Percentiles rank a stretch among this genome's conserved stretches.
Conservation (phyloP, 2,113 vertebrate species). For the Chrysemys picta region DNA sequence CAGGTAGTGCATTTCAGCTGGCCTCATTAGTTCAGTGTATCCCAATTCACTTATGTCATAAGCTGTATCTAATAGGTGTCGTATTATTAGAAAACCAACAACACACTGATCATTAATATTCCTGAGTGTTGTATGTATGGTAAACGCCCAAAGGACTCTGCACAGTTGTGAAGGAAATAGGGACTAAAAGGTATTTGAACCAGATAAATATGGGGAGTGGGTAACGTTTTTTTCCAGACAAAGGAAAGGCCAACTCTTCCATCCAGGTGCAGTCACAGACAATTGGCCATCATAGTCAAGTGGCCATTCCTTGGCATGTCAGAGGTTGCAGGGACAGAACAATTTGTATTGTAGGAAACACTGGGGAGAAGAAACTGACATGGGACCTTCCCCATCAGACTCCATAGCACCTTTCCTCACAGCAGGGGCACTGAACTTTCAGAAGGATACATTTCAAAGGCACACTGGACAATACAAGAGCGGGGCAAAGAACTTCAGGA, state of each 20-base stretch:
- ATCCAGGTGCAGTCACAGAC: not conserved
- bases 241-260: not conserved
- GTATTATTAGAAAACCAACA: not conserved
- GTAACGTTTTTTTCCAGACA: not conserved
- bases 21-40: not conserved
- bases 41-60: not conserved
- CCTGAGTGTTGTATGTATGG: not conserved
- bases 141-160: not conserved
- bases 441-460: not conserved
- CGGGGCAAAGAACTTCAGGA: too few species aligned
- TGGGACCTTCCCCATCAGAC: not conserved
- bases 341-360: not conserved
- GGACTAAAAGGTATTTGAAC: too few species aligned
- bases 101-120: not conserved
- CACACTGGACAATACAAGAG: not conserved
- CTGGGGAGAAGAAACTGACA: not conserved
- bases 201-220: not conserved
- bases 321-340: not conserved
- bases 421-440: not conserved
- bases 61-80: not conserved
- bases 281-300: not conserved
- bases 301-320: not conserved
- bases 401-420: not conserved
- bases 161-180: not conserved
- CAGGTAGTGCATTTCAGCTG: not conserved